phyloP scores from a whole-genome alignment of 2,113 vertebrate species.

The Philantomba maxwellii region DNA sequence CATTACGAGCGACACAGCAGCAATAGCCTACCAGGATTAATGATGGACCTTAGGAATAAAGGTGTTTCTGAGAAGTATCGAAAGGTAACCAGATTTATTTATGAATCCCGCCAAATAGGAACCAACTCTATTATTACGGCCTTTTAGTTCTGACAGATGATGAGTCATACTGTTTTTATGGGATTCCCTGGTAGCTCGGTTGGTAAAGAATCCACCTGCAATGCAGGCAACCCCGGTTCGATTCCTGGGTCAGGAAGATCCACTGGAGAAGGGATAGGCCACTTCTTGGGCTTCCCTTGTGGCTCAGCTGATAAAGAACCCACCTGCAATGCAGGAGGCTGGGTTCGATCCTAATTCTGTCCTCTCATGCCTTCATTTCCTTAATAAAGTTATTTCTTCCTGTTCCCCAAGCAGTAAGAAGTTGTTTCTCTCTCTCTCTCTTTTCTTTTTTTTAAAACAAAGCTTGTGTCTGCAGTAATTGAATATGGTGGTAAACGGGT shows the following conservation, averaged over 20 bases:
- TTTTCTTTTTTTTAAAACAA: neutral
- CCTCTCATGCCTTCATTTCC: neutral
- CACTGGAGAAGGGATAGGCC: neutral
- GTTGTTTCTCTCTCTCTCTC: neutral
- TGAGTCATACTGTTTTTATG: neutral
- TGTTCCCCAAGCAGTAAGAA: slow-evolving; percentile 23
- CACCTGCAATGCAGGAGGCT: neutral
- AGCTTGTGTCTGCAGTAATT: slow-evolving; percentile 91
- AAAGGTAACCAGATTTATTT: slow-evolving; percentile 76
- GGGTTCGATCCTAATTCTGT: neutral
- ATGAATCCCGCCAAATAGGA: neutral
- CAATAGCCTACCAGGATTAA: slow-evolving; percentile 84
- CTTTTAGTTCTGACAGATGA: neutral
- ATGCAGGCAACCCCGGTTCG: neutral
- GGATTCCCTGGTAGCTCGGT: neutral
- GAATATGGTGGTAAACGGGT: slow-evolving; percentile 94
- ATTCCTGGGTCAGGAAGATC: neutral
- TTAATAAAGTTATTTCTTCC: neutral
- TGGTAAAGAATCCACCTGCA: neutral
- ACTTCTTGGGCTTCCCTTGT: neutral
- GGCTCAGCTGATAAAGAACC: neutral
- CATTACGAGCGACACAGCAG: slow-evolving; percentile 93
- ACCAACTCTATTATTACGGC: neutral
- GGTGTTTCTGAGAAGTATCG: slow-evolving; percentile 87
- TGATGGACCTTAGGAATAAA: slow-evolving; percentile 84